Evolutionary conservation across 2,113 vertebrate genomes (phyloP).

Genomic region (Hepsetus odoe): DNA sequence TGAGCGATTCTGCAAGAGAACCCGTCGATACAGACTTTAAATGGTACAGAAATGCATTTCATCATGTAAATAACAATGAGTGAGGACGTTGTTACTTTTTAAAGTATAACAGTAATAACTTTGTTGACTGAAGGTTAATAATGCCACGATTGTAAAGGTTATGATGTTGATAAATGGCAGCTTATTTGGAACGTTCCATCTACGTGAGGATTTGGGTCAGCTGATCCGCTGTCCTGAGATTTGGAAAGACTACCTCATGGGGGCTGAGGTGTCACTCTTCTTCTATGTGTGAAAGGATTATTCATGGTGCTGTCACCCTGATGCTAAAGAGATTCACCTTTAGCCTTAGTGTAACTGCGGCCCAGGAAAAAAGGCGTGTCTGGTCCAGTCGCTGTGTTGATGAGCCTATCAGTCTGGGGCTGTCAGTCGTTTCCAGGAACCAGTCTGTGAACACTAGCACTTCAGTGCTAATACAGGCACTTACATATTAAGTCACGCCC

Average conservation of each 20-base stretch:
- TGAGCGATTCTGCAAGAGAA: too few relatives aligned
- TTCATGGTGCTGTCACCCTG: neutral
- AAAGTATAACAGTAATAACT: neutral
- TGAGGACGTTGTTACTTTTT: too few relatives aligned
- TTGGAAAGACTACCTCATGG: neutral
- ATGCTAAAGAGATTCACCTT: neutral
- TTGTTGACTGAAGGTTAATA: neutral
- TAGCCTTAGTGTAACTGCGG: neutral
- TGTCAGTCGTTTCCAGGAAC: slow-evolving; percentile 10
- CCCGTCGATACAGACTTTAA: too few relatives aligned
- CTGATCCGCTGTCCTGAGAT: neutral
- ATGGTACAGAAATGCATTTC: too few relatives aligned
- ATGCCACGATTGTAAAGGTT: neutral
- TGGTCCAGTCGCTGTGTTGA: neutral
- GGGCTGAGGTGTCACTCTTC: neutral
- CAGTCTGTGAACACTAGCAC: slow-evolving; percentile 22
- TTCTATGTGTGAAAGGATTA: slow-evolving; percentile 28
- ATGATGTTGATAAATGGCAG: neutral
- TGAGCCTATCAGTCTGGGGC: neutral
- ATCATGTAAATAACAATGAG: too few relatives aligned
- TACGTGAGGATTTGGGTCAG: neutral
- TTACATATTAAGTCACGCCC: slow-evolving; percentile 37
- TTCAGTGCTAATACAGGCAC: slow-evolving; percentile 32
- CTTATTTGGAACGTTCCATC: neutral
- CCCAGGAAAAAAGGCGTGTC: neutral